Evolutionary conservation across 2,797 vertebrate species (phyloP).

Genomic region (Coregonus suidteri): DNA sequence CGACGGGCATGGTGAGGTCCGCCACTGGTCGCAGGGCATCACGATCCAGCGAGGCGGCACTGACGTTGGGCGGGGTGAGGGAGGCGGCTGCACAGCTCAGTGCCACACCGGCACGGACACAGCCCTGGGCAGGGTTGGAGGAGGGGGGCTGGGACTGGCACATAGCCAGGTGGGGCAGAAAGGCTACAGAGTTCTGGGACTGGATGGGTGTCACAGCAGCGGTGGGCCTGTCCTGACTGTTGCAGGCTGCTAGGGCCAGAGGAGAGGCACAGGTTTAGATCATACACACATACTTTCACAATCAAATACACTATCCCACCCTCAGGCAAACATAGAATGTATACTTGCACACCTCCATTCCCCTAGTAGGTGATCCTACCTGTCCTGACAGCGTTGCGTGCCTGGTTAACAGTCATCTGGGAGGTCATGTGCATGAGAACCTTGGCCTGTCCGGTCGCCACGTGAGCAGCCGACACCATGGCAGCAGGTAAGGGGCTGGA

Average conservation of each 20-base stretch:
- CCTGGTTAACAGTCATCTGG: constrained; percentile 98
- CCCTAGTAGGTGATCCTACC: constrained; percentile 70
- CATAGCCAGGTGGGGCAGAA: too few relatives aligned
- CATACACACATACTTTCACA: neutral
- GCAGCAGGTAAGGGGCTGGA: constrained; percentile 77
- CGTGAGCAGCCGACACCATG: constrained; percentile 83
- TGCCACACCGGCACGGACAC: constrained; percentile 72
- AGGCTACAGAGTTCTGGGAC: constrained; percentile 71
- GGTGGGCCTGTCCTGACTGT: constrained; percentile 91
- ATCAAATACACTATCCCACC: too few relatives aligned
- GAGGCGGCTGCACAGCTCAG: constrained; percentile 84
- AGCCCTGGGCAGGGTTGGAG: constrained; percentile 74
- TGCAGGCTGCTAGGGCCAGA: constrained; percentile 79
- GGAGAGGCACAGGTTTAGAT: neutral
- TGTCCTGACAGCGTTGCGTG: constrained; percentile 92
- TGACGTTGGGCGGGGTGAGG: constrained; percentile 79
- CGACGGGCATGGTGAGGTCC: constrained; percentile 64
- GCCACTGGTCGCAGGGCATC: constrained; percentile 76
- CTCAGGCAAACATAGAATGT: too few relatives aligned
- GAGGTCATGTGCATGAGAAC: constrained; percentile 88
- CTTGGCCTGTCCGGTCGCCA: constrained; percentile 89
- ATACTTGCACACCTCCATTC: neutral
- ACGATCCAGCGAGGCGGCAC: constrained; percentile 80
- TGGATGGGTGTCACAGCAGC: constrained; percentile 91
- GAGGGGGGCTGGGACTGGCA: constrained; percentile 43